These are phyloP conservation scores for Lycophotia porphyrea DNA, from an alignment of 2,888 invertebrate genomes.

Conservation along the genomic window DNA sequence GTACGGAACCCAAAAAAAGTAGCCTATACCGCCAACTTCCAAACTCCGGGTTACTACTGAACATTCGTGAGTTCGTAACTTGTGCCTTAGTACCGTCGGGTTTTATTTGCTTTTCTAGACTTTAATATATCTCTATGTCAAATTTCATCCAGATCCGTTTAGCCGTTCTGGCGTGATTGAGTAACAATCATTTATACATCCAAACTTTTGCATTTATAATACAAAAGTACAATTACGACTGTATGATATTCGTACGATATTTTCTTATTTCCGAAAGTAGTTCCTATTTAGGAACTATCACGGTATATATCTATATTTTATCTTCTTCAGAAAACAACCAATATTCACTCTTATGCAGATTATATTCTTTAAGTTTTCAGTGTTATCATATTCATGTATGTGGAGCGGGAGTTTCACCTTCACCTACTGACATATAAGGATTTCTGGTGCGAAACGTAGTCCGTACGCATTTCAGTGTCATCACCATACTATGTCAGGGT, in stretches of 20 bases:
- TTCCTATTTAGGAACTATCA: background rate
- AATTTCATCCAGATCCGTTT: background rate
- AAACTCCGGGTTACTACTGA: no score
- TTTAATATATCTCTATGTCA: background rate
- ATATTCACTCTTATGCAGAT: background rate
- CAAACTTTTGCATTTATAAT: no score
- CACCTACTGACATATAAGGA: constrained; percentile 58
- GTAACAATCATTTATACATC: no score
- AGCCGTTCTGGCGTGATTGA: no score
- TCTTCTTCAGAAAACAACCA: background rate
- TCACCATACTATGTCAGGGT: constrained; percentile 52
- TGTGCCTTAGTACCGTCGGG: no score
- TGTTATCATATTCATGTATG: constrained; percentile 34
- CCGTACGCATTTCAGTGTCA: constrained; percentile 34
- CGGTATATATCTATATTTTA: background rate
- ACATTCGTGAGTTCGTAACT: no score
- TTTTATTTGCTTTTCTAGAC: no score
- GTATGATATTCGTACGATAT: background rate
- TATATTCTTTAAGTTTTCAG: constrained; percentile 11
- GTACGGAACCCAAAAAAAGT: no score
- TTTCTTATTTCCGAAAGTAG: background rate
- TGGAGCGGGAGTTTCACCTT: constrained; percentile 43
- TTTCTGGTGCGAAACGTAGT: constrained; percentile 43
- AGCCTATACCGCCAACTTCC: no score
- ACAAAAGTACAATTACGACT: background rate